Base-by-base conservation (phyloP, 2,113 vertebrate species). In the Euleptes europaea region DNA sequence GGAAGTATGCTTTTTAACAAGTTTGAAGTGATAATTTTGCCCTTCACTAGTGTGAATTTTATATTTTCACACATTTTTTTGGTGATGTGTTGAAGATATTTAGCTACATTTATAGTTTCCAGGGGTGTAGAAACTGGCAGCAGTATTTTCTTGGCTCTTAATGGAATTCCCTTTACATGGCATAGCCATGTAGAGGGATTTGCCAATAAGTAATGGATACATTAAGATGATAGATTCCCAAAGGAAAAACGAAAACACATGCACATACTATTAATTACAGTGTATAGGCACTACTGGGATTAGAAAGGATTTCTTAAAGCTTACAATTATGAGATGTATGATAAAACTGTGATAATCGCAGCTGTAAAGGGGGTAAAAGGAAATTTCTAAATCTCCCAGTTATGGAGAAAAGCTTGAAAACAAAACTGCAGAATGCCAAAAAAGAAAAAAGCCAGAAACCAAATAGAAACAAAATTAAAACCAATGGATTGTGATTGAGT, bases 61-160 rank as follows among this genome's bases (percentile, higher is more conserved):
- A 91, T 94, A 85, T 96, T 95, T 95, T 95, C 94, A 94, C 92
- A 94, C 88, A 66, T 93, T 95, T 93, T 95, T 90, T 93, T 83
- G 81, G 85, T 31, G n/a, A 89, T 89, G 72, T 92, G 91, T 19
- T 94, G 88, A 14, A 91, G 76, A 90, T 89, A 87, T 91, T 86
- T 90, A 63, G 42, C 92, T 92, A 89, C 80, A 81, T 70, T 89
- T 5, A 8, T 35, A 26, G 74, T n/a, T 80, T 54, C 82, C 15
- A 0, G 38, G 47, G 89, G 85, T 33, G 17, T 69, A 70, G 78
- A 84, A 80, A 86, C 89, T 90, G 73, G 57, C 85, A 49, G 74
- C 15, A 9, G 69, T 81, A 1, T 74, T 91, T 93, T 69, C 78
- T 90, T 78, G 85, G 82, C 73, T 92, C 86, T 88, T 54, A 79